Evolutionary conservation across 2,797 vertebrate species (phyloP).

Genomic region (Pantherophis alleghaniensis): DNA sequence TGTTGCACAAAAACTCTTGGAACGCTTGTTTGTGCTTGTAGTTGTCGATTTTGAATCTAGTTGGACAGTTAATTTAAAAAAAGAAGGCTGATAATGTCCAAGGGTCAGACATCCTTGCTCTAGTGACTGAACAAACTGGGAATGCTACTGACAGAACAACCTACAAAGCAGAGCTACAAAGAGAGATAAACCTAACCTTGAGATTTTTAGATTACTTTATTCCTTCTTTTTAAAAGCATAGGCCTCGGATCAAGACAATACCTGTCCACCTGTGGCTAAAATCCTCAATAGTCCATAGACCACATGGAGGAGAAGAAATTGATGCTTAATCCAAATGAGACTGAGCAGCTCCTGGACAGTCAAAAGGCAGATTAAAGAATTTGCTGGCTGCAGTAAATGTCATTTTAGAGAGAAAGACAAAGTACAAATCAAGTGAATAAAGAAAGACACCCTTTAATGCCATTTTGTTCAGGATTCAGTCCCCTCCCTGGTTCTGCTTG

Average conservation of each 20-base stretch:
- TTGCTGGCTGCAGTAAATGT: background rate
- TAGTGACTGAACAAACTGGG: background rate
- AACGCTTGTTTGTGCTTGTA: background rate
- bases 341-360: constrained; percentile 34
- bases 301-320: background rate
- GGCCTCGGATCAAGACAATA: background rate
- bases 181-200: background rate
- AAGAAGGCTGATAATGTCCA: background rate
- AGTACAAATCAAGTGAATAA: background rate
- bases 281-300: background rate
- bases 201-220: background rate
- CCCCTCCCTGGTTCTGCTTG: background rate
- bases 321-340: constrained; percentile 33
- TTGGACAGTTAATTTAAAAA: background rate
- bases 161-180: background rate
- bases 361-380: background rate
- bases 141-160: background rate
- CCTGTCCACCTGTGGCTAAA: background rate
- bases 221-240: background rate
- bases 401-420: background rate
- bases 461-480: background rate
- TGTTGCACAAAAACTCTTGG: background rate
- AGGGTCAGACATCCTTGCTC: background rate
- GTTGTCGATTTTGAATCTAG: background rate
- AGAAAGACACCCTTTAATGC: background rate